Evolutionary conservation across 2,888 invertebrate genomes (phyloP).

Genomic region (Tridacna gigas): DNA sequence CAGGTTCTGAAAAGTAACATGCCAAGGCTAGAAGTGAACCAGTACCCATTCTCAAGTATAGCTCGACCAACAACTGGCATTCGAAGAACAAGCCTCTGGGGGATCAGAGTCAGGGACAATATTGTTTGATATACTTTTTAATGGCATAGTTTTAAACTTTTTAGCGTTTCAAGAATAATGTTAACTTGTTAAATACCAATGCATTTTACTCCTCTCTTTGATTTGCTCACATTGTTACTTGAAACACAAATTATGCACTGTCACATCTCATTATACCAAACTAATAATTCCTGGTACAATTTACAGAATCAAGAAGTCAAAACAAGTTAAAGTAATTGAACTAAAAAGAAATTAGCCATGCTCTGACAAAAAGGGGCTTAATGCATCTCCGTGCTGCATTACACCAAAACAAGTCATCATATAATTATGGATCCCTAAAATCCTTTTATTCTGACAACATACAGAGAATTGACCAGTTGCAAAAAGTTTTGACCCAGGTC

Average conservation of each 20-base stretch:
- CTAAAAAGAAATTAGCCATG: too few relatives aligned
- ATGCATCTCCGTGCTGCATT: too few relatives aligned
- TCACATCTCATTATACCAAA: too few relatives aligned
- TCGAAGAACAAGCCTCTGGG: slow-evolving; percentile 95
- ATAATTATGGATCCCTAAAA: too few relatives aligned
- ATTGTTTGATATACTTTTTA: slow-evolving; percentile 41
- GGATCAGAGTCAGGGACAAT: slow-evolving; percentile 87
- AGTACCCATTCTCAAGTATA: slow-evolving; percentile 92
- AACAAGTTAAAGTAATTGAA: too few relatives aligned
- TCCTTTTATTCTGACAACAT: too few relatives aligned
- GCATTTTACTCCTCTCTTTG: background rate
- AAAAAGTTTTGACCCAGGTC: too few relatives aligned
- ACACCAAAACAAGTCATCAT: too few relatives aligned
- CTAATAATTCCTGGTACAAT: too few relatives aligned
- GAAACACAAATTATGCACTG: background rate
- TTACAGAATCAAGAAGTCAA: too few relatives aligned
- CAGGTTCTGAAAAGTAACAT: slow-evolving; percentile 87
- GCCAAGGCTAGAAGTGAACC: slow-evolving; percentile 89
- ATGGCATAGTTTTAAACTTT: background rate
- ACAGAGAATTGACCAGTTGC: too few relatives aligned
- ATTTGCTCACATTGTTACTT: background rate
- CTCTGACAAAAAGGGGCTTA: too few relatives aligned
- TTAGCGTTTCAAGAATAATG: background rate
- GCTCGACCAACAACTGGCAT: slow-evolving; percentile 94
- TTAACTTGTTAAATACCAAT: background rate